Percentiles rank a stretch among this genome's conserved stretches.
Conservation (phyloP, 2,797 vertebrate genomes). For the Pachyuromys duprasi region DNA sequence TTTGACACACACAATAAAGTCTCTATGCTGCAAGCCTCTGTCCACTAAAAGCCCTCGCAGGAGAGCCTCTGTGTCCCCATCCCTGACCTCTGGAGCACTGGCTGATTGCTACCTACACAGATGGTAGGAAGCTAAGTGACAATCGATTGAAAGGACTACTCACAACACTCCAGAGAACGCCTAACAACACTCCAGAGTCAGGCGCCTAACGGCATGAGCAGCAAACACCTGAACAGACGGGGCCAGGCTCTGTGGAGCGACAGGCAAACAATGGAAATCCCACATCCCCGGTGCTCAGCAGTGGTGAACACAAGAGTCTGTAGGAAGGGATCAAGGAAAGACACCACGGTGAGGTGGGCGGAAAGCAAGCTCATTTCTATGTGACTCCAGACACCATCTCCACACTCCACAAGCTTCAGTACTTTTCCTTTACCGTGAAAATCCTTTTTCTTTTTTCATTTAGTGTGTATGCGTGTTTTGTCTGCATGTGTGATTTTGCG, state of each 20-base stretch:
- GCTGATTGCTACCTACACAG: neutral
- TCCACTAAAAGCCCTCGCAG: neutral
- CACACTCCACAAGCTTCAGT: neutral
- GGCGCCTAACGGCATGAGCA: neutral
- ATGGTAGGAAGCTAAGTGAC: slow-evolving; percentile 5
- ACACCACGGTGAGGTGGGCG: neutral
- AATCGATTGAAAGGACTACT: slow-evolving; percentile 47
- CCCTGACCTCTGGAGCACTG: neutral
- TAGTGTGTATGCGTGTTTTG: neutral
- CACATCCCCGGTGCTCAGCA: neutral
- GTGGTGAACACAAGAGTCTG: neutral
- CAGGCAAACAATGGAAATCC: neutral
- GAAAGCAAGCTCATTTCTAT: neutral
- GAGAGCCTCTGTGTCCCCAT: neutral
- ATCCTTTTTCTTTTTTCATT: neutral
- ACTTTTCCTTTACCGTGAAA: neutral
- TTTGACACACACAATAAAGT: neutral
- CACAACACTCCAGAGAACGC: slow-evolving; percentile 13
- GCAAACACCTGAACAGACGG: neutral
- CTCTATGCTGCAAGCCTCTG: slow-evolving; percentile 7
- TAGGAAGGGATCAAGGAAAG: neutral
- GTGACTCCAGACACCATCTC: neutral
- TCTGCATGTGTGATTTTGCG: neutral
- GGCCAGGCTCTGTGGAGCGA: neutral
- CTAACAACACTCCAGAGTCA: neutral